Evolutionary conservation across 2,888 invertebrate species (phyloP).

Genomic region (Crossocerus cetratus): DNA sequence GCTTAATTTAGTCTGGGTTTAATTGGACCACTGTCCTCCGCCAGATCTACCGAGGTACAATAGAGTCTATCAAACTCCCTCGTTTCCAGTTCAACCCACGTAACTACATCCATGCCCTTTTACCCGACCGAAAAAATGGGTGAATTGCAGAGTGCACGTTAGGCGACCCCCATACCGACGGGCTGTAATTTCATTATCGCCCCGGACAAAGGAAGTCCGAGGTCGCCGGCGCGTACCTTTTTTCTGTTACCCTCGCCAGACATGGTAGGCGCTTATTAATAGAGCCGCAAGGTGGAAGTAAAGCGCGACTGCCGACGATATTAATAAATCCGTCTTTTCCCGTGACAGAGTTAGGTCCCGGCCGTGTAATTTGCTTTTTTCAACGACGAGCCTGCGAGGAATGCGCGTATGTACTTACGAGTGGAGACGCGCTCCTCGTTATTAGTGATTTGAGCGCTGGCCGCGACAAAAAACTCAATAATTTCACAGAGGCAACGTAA

Average conservation of each 20-base stretch:
- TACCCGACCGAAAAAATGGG: too few species aligned
- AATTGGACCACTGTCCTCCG: too few species aligned
- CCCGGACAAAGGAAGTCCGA: background rate
- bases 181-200: constrained; percentile 13
- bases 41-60: too few species aligned
- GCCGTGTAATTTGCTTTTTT: constrained; percentile 29
- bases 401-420: constrained; percentile 29
- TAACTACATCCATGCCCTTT: too few species aligned
- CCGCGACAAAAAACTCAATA: constrained; percentile 53
- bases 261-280: constrained; percentile 1
- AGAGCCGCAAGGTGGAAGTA: constrained; percentile 1
- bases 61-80: too few species aligned
- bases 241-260: too few species aligned
- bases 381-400: constrained; percentile 2
- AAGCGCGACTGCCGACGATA: background rate
- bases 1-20: too few species aligned
- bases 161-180: constrained; percentile 52
- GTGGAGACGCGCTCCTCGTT: constrained; percentile 51
- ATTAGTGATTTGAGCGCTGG: constrained; percentile 58
- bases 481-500: constrained; percentile 53
- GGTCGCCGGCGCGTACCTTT: background rate
- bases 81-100: too few species aligned
- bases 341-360: constrained; percentile 10
- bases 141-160: constrained; percentile 1
- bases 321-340: constrained; percentile 23